Conservation (phyloP, 2,113 vertebrate genomes). For the Rhea pennata region DNA sequence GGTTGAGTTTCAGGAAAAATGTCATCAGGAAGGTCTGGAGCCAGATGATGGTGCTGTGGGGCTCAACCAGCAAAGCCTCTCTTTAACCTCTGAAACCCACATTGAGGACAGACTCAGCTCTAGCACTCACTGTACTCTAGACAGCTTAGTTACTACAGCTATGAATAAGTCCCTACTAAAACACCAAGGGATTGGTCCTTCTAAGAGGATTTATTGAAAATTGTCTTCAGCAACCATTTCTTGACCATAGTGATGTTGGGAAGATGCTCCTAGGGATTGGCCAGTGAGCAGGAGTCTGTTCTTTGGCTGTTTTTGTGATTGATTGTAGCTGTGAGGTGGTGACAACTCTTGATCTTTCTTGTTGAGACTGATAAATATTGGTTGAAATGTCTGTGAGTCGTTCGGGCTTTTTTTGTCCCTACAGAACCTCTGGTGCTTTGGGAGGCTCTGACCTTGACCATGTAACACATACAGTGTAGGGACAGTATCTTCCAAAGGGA, state of each 20-base stretch:
- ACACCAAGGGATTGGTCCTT: background rate
- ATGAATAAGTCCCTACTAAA: background rate
- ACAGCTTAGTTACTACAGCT: background rate
- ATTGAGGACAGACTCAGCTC: background rate
- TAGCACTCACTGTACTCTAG: background rate
- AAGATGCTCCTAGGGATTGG: background rate
- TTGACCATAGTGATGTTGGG: background rate
- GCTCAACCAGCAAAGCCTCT: background rate
- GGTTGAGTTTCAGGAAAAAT: background rate
- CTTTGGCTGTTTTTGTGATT: background rate
- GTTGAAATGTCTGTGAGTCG: background rate
- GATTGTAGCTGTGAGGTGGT: background rate
- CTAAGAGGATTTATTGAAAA: background rate
- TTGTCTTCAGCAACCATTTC: background rate
- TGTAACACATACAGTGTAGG: accelerated
- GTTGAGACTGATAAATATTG: background rate
- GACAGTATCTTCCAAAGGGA: background rate
- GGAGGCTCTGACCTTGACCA: background rate
- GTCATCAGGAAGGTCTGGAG: background rate
- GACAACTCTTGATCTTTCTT: background rate
- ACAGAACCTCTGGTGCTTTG: background rate
- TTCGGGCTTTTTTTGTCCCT: background rate
- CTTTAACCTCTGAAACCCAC: background rate
- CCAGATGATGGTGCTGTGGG: background rate
- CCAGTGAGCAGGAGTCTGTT: background rate